These are phyloP conservation scores for Hipparchia semele DNA, from an alignment of 2,888 invertebrate genomes.

Conservation along the genomic window DNA sequence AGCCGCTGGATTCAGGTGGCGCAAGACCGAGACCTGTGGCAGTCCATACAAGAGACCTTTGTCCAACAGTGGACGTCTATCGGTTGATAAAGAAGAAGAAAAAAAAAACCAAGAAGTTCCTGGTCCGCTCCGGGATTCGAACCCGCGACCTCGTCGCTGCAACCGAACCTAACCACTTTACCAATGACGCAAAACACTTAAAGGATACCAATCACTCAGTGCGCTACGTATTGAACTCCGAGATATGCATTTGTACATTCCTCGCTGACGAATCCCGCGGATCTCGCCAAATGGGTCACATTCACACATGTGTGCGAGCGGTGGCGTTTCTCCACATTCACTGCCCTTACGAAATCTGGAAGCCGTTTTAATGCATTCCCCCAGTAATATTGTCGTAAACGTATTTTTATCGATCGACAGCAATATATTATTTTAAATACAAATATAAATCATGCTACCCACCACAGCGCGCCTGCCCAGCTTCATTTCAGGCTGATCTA, in stretches of 20 bases:
- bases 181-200: too few species aligned
- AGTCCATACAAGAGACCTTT: too few species aligned
- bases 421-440: neutral
- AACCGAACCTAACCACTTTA: too few species aligned
- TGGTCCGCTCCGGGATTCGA: too few species aligned
- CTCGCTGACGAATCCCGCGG: conserved; percentile 27
- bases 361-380: neutral
- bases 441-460: neutral
- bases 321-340: conserved; percentile 36
- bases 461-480: too few species aligned
- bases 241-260: conserved; percentile 32
- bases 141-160: too few species aligned
- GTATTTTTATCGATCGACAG: neutral
- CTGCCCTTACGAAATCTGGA: conserved; percentile 13
- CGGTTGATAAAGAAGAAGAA: too few species aligned
- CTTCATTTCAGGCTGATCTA: too few species aligned
- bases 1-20: too few species aligned
- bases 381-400: neutral
- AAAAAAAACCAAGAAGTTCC: too few species aligned
- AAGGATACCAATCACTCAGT: neutral
- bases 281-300: conserved; percentile 36
- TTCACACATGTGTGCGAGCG: conserved; percentile 28
- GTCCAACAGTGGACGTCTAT: too few species aligned
- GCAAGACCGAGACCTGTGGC: too few species aligned
- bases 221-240: neutral